Evolutionary conservation across 2,797 vertebrate genomes (phyloP).

Genomic region (Meriones psammophilus): DNA sequence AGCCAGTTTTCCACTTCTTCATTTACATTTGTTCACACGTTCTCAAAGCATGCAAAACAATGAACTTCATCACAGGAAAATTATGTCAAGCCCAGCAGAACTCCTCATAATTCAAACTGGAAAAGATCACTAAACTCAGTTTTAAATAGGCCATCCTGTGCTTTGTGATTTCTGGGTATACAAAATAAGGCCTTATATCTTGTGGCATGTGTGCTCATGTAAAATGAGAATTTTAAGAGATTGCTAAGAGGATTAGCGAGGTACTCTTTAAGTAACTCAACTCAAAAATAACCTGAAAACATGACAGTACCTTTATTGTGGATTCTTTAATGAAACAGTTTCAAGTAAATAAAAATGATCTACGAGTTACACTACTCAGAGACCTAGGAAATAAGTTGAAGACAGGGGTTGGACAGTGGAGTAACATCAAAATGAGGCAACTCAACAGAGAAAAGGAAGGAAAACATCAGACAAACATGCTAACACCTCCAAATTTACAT

Average conservation of each 20-base stretch:
- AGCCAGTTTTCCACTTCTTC: neutral
- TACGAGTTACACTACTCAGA: neutral
- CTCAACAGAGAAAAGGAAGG: neutral
- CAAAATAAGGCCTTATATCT: neutral
- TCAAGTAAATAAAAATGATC: slow-evolving; percentile 23
- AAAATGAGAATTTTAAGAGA: neutral
- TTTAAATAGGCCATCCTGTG: neutral
- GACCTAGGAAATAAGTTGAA: neutral
- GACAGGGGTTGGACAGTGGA: fast-evolving
- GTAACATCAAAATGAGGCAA: neutral
- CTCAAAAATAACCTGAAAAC: neutral
- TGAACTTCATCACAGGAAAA: neutral
- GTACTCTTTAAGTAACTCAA: neutral
- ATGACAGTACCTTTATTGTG: neutral
- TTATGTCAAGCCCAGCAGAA: neutral
- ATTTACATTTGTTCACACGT: neutral
- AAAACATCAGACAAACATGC: neutral
- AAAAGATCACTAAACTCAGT: neutral
- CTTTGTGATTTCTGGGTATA: neutral
- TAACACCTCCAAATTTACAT: neutral
- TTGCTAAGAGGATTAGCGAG: neutral
- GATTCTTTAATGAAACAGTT: neutral
- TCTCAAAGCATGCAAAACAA: neutral
- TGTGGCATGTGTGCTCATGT: neutral
- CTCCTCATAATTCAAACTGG: neutral